Base-by-base conservation (phyloP, 1,140 invertebrate species). In the Caenorhabditis tropicalis region DNA sequence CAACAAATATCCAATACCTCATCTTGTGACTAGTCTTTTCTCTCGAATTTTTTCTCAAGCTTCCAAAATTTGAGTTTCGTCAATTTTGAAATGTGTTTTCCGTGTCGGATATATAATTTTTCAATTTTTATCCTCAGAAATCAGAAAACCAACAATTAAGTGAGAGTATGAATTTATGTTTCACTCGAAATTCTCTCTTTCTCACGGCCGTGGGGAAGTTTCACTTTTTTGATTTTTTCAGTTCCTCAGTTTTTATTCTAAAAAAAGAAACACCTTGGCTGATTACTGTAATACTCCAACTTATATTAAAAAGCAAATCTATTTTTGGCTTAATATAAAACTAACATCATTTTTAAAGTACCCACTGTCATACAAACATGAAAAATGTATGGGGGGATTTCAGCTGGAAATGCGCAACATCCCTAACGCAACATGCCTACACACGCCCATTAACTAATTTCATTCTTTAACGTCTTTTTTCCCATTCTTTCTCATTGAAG, bases 371-470 rank as follows among this genome's bases (percentile, higher is more conserved):
- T 74, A 43, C 4, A 43, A 24, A 74, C 65, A 74, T 74, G 65
- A 74, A 74, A 74, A 74, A 74, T 74, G n/a, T 2, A 74, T 74
- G 36, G n/a, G 65, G 15, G 4, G n/a, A n/a, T 65, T 65, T 65
- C 29, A 56, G 21, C 65, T 31, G 5, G n/a, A 65, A 74, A 74
- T 43, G 36, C 24, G 65, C 65, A 39, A 43, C 65, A 24, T 74
- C 60, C 19, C 16, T n/a, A 70, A 58, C 31, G 4, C 60, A 70
- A 10, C n/a, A 33, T 74, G 31, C 58, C 58, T 33, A 19, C 65
- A 74, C 65, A 74, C 36, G 65, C 65, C 65, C 65, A 74, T 74
- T 74, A 74, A 74, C 65, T 74, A 74, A 74, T 74, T 43, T 74
- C 65, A 43, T 74, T 24, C 36, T 24, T 74, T 43, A 74, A 74